phyloP scores from a whole-genome alignment of 2,113 vertebrate species.

The Heptranchias perlo region DNA sequence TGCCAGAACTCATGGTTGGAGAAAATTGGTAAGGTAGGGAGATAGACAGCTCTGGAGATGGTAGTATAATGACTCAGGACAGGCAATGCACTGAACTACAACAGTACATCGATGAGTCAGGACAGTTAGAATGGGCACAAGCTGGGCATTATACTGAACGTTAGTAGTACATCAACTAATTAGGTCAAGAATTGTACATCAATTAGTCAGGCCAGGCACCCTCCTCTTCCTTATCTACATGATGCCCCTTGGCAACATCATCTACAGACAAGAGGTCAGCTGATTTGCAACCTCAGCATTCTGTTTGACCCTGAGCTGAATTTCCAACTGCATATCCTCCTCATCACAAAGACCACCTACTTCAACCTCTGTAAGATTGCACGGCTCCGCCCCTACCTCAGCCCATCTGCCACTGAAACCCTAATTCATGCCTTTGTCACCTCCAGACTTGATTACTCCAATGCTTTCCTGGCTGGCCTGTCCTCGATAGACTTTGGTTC shows the following conservation, averaged over 20 bases:
- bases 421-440: background rate
- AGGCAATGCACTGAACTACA: background rate
- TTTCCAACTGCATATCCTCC: background rate
- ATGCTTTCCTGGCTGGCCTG: background rate
- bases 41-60: background rate
- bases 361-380: background rate
- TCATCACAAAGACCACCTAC: background rate
- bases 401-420: background rate
- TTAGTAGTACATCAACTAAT: background rate
- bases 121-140: background rate
- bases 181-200: background rate
- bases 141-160: too few species aligned
- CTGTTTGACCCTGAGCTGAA: background rate
- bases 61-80: background rate
- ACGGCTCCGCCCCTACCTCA: background rate
- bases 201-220: background rate
- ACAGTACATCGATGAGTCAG: background rate
- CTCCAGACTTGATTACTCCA: background rate
- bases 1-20: background rate
- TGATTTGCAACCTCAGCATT: background rate
- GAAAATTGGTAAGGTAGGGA: background rate
- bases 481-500: background rate
- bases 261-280: background rate
- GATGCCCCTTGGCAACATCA: background rate
- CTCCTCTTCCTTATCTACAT: background rate